phyloP scores from a whole-genome alignment of 2,797 vertebrate genomes.

The Australoheros facetus region DNA sequence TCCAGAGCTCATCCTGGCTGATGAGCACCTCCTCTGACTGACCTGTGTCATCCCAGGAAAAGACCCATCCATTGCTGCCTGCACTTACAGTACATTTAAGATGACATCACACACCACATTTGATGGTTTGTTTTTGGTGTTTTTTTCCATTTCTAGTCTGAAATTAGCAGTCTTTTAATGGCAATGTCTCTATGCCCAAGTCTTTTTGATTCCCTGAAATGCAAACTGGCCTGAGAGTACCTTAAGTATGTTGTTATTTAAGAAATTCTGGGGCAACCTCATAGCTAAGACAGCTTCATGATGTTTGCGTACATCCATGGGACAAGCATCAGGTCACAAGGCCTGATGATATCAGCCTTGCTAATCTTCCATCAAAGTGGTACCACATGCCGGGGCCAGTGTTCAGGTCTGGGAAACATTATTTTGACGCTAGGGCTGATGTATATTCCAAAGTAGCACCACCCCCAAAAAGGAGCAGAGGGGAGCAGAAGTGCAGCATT shows the following conservation, averaged over 20 bases:
- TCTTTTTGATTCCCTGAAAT: background rate
- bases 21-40: constrained; percentile 53
- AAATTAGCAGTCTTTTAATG: background rate
- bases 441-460: constrained; percentile 57
- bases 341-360: constrained; percentile 60
- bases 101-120: constrained; percentile 26
- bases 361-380: constrained; percentile 57
- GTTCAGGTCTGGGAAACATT: constrained; percentile 76
- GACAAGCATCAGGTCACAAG: constrained; percentile 52
- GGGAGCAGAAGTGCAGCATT: constrained; percentile 74
- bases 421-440: constrained; percentile 62
- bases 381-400: constrained; percentile 69
- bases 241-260: background rate
- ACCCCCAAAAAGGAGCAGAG: constrained; percentile 59
- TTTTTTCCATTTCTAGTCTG: background rate
- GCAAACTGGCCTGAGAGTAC: background rate
- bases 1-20: constrained; percentile 41
- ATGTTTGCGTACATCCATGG: constrained; percentile 48
- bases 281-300: constrained; percentile 37
- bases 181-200: background rate
- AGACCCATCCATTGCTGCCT: constrained; percentile 52
- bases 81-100: background rate
- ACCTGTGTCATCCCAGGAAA: constrained; percentile 47
- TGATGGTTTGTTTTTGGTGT: background rate
- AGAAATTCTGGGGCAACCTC: constrained; percentile 1